Conservation (phyloP, 2,113 vertebrate species). For the Corydoras maculifer region DNA sequence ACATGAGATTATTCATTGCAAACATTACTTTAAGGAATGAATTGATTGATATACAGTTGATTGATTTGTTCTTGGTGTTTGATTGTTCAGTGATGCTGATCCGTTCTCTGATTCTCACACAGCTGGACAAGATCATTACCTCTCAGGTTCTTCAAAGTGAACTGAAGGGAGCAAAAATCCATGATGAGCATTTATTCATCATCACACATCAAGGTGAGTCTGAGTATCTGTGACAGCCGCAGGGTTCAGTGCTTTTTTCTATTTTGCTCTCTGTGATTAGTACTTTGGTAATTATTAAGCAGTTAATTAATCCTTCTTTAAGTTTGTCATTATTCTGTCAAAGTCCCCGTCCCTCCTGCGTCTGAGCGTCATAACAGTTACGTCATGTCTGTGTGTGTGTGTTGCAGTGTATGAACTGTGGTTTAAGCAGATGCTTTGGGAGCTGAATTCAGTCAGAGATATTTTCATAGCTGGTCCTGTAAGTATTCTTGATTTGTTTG, state of each 20-base stretch:
- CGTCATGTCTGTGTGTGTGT: constrained; percentile 15
- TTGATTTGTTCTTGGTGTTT: no score
- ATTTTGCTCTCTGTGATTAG: neutral
- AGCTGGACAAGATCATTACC: constrained; percentile 85
- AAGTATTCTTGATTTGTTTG: constrained; percentile 58
- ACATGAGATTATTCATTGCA: no score
- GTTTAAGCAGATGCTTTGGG: constrained; percentile 97
- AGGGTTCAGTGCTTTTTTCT: no score
- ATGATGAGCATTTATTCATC: constrained; percentile 95
- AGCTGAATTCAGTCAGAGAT: constrained; percentile 86
- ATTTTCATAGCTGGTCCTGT: constrained; percentile 89
- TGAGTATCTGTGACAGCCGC: no score
- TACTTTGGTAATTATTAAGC: no score
- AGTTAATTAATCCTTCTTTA: no score
- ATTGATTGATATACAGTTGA: no score
- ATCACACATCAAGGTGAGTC: constrained; percentile 92
- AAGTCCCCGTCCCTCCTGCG: no score
- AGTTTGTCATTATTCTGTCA: no score
- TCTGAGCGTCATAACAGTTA: no score
- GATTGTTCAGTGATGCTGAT: neutral
- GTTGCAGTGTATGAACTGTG: constrained; percentile 86
- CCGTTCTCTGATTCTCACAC: constrained; percentile 42
- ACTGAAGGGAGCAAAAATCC: constrained; percentile 85
- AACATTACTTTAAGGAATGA: no score
- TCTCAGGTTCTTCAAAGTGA: constrained; percentile 91